Evolutionary conservation across 2,113 vertebrate genomes (phyloP), one percentile per base, ranked within the genome.

Genomic region (Piprites chloris): DNA sequence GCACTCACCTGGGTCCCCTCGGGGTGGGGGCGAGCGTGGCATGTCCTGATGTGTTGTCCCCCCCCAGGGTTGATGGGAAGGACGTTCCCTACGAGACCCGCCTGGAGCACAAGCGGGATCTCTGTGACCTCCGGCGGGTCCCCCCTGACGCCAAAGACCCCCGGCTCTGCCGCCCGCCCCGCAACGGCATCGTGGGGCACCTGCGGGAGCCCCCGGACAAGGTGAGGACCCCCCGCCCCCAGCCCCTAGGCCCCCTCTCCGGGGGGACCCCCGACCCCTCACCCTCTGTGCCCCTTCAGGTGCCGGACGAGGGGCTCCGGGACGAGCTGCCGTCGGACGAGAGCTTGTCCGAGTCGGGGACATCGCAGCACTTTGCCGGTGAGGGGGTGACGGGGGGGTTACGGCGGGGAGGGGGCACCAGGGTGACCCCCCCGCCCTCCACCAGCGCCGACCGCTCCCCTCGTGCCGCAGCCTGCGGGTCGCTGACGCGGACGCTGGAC

Each of bases 401-500:
- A 1, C 2, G 14, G 24, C 0, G 2, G 27, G 13, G 41, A 14
- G 59, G 52, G 59, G 14, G 3, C 32, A 28, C 26, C 24, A 0
- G 5, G 23, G 10, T 0, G 14, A 16, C 2, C 11, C 58, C 32
- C 23, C 16, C n/a, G n/a, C n/a, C 5, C 49, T 14, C 8, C 13
- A 13, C 49, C 11, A 1, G 7, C 42, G 1, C 55, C 56, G 67
- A 74, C 12, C 9, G 35, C 8, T 47, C 17, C 21, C 9, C 11
- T 27, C 26, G 9, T 55, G 11, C 58, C 66, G 11, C 96, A 99
- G 99, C 98, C 49, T 99, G 99, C 3, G 98, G 98, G 16, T 99
- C 99, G 3, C 98, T 99, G 96, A 99, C 99, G 0, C 98, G 99
- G 97, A 99, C 99, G 0, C 97, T 99, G 97, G 99, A 99, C 98